A percentile compares a stretch with the other conserved stretches of the same genome.
phyloP scores from a whole-genome alignment of 2,888 invertebrate genomes.

The Ormyrus labotus region DNA sequence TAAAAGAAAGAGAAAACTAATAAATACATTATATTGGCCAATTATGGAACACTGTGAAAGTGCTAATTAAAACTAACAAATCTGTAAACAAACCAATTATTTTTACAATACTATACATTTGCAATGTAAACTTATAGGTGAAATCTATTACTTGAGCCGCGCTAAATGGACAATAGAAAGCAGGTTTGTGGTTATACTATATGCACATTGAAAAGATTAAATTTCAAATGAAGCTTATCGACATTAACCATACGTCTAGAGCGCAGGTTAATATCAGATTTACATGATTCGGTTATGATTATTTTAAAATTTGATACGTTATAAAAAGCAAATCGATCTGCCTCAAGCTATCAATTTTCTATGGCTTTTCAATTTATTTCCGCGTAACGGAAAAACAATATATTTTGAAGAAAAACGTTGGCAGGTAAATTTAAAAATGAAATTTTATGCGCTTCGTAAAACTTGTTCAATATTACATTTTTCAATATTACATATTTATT shows the following conservation, averaged over 20 bases:
- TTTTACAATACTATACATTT: not conserved
- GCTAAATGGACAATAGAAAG: conserved; percentile 35
- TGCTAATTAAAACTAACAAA: conserved; percentile 1
- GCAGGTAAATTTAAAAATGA: no score
- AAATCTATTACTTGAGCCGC: not conserved
- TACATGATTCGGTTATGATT: not conserved
- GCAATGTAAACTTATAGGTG: conserved; percentile 10
- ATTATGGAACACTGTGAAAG: not conserved
- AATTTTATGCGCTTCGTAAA: no score
- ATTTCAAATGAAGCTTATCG: conserved; percentile 21
- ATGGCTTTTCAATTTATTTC: no score
- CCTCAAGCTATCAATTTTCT: no score
- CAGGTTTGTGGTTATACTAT: not conserved
- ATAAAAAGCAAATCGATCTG: not conserved
- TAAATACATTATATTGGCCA: no score
- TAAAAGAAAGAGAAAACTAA: no score
- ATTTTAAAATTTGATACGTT: conserved; percentile 3
- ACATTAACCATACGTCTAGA: conserved; percentile 1
- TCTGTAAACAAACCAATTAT: not conserved
- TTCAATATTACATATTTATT: no score
- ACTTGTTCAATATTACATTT: no score
- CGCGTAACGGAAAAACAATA: no score
- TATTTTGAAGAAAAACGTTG: no score
- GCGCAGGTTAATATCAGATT: conserved; percentile 14
- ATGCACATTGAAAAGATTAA: not conserved